These are phyloP conservation scores for Ictalurus punctatus DNA, from an alignment of 2,113 vertebrate species.

Conservation along the genomic window DNA sequence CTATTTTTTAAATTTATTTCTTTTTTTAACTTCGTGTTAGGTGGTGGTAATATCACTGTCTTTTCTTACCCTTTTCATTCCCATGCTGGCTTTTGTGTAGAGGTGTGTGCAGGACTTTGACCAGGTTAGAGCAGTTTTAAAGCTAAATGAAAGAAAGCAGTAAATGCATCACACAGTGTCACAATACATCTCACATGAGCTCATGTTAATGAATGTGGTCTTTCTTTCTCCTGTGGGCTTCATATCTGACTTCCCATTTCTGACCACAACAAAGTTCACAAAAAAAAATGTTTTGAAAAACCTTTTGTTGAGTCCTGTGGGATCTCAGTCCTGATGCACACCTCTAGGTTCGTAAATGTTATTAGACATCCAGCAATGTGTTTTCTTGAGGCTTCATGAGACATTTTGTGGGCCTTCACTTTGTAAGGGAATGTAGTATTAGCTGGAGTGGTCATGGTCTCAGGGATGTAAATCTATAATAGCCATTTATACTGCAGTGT, in stretches of 20 bases:
- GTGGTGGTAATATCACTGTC: neutral
- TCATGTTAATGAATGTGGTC: neutral
- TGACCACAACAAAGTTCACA: neutral
- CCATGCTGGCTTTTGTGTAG: neutral
- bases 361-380: neutral
- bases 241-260: neutral
- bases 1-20: no score
- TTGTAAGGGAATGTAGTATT: neutral
- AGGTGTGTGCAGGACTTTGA: neutral
- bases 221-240: neutral
- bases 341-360: neutral
- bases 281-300: no score
- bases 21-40: neutral
- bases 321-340: neutral
- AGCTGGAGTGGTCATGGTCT: neutral
- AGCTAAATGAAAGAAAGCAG: neutral
- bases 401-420: neutral
- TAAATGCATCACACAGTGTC: neutral
- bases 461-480: constrained; percentile 12
- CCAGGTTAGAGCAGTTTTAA: neutral
- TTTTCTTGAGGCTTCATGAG: neutral
- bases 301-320: neutral
- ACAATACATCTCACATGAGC: neutral
- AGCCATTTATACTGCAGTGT: neutral
- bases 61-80: neutral